Conservation (phyloP, 1,140 invertebrate genomes). For the Hermatobates lingyangjiaoensis region DNA sequence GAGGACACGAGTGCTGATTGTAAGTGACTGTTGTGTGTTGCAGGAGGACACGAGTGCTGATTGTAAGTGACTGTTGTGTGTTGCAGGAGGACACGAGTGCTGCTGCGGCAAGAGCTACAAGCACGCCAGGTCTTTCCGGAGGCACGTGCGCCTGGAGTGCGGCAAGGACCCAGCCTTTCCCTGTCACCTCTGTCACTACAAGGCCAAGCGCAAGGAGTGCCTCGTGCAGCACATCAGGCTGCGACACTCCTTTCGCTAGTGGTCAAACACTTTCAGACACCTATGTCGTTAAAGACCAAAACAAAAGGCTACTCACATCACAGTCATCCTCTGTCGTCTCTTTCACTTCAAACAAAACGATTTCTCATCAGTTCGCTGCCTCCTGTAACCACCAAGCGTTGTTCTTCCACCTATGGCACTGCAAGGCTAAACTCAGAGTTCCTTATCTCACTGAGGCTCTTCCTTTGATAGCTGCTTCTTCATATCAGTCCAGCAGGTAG, state of each 20-base stretch:
- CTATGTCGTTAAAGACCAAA: no score
- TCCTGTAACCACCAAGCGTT: background rate
- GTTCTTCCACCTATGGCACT: background rate
- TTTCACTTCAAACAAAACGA: background rate
- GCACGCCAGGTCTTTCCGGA: background rate
- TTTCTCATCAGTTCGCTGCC: background rate
- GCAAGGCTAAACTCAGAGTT: background rate
- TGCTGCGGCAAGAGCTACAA: background rate
- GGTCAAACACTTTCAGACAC: background rate
- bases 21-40: background rate
- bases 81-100: background rate
- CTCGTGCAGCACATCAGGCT: background rate
- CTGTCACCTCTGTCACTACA: constrained; percentile 5
- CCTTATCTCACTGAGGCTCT: no score
- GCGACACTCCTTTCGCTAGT: background rate
- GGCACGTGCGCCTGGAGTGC: constrained; percentile 1
- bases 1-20: background rate
- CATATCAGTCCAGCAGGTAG: no score
- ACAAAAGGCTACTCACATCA: background rate
- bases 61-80: background rate
- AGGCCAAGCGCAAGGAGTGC: background rate
- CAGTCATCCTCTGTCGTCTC: background rate
- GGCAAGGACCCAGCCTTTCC: background rate
- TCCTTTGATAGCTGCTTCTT: no score
- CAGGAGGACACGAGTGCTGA: background rate